Evolutionary conservation across 92 coral and sea anemone species (phyloP), one percentile per base, ranked within the genome.

Genomic region (Epizoanthus stellaris): DNA sequence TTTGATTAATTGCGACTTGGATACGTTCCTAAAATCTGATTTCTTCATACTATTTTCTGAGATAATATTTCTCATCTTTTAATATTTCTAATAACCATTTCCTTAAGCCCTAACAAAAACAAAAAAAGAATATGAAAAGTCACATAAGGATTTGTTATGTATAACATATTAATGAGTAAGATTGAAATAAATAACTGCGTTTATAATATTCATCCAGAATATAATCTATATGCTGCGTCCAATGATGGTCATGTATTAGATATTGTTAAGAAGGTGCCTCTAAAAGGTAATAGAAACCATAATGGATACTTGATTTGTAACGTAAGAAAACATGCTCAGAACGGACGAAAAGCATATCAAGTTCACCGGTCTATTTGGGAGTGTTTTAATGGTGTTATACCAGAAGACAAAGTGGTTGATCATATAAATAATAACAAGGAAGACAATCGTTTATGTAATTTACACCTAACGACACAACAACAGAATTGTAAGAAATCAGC

Each of bases 331-430:
- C 14, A 61, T 71, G 64, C n/a, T n/a, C n/a, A 39, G 17, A 65
- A 77, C 6, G 30, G 30, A 60, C 42, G 25, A 59, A 20, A 19
- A 77, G 5, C 3, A 39, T n/a, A 20, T 15, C 3, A 20, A 34
- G 61, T 45, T 25, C 86, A 87, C 45, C 67, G 85, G 45, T 88
- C 83, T 43, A 68, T 88, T 8, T 88, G 91, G 91, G 91, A 85
- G 23, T 85, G 91, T 85, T 85, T 23, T 70, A 76, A 88, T 30
- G 85, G 89, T 19, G 11, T 73, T 2, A 88, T 88, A 4, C 43
- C 80, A 23, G 67, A 67, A 34, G 85, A 30, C 20, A 65, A 40
- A 30, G 85, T 75, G 1, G 77, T 89, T 0, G 92, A 89, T 39
- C 92, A 89, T 70, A 34, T 85, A 6, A 85, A 89, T 21, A 65